Base-by-base conservation (phyloP, 2,888 invertebrate species). In the Branchellion lobata region DNA sequence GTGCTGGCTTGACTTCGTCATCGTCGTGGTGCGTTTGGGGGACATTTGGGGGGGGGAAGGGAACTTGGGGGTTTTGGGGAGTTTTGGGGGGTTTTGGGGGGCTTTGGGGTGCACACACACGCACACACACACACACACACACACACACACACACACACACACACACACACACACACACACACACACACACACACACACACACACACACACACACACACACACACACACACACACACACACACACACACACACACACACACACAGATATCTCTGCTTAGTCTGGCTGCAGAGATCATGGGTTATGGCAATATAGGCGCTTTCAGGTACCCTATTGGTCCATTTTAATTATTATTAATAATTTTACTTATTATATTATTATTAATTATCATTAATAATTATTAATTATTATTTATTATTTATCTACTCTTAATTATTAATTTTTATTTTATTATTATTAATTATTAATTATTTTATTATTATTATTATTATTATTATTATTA, bases 1-100 rank as follows among this genome's bases (percentile, higher is more conserved):
- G 97, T 97, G 97, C 90, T 98, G 96, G 97, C 92, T 98, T 86
- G 97, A 98, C 90, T 97, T 98, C 90, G 92, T 96, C 87, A 98
- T 98, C 89, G 97, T 97, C 85, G 94, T 95, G 93, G 97, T 95
- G 91, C 5, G n/a, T 8, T 5, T 8, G 14, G 40, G n/a, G 27
- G 71, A 71, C 3, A 65, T 11, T 3, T 3, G 8, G 24, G 65
- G n/a, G 8, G 24, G 65, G 65, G 24, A 29, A 65, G 24, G 65
- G 65, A 29, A 65, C 5, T 11, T 3, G 24, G 8, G 65, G 24
- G 65, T n/a, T n/a, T 5, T 65, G 8, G 65, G 11, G 65, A n/a
- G 14, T 65, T 5, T 24, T 8, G 8, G 29, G 11, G 11, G 14
- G 65, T n/a, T 8, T n/a, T 24, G 24, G 24, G 24, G 11, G 24